These are phyloP conservation scores for Aspidiotus rigidus DNA, from an alignment of 2,888 invertebrate species.

Conservation along the genomic window DNA sequence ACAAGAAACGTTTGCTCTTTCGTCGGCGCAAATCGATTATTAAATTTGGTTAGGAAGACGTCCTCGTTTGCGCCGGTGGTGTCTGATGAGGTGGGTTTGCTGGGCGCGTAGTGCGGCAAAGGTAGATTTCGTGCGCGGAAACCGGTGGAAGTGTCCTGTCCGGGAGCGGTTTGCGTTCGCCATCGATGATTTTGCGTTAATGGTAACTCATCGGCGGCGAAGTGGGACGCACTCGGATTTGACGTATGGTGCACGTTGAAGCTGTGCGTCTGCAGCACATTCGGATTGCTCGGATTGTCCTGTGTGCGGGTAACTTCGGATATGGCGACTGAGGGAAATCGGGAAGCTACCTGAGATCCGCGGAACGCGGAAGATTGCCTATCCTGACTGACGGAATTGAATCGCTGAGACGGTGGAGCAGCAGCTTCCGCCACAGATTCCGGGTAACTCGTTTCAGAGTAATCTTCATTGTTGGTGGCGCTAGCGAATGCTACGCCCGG, in stretches of 20 bases:
- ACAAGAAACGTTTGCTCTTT: slow-evolving; percentile 26
- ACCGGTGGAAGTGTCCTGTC: background rate
- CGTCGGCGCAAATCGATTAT: slow-evolving; percentile 8
- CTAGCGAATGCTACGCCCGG: slow-evolving; percentile 9
- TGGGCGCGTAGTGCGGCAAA: slow-evolving; percentile 8
- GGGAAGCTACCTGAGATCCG: background rate
- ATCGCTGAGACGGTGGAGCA: slow-evolving; percentile 14
- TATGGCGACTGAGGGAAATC: slow-evolving; percentile 27
- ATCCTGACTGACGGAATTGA: background rate
- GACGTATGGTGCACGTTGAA: slow-evolving; percentile 26
- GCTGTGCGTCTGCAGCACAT: slow-evolving; percentile 25
- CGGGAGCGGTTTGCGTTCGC: background rate
- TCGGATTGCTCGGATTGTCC: slow-evolving; percentile 25
- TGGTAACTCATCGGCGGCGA: slow-evolving; percentile 18
- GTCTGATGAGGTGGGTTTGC: slow-evolving; percentile 4
- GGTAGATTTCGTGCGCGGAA: slow-evolving; percentile 20
- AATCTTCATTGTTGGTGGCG: slow-evolving; percentile 19
- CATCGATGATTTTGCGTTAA: slow-evolving; percentile 2
- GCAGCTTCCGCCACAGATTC: background rate
- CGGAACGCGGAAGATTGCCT: slow-evolving; percentile 10
- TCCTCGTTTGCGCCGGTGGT: background rate
- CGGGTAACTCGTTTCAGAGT: slow-evolving; percentile 17
- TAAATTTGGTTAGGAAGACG: slow-evolving; percentile 14
- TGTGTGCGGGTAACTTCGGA: slow-evolving; percentile 32
- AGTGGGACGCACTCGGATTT: background rate